These are phyloP conservation scores for Halictus ligatus DNA, from an alignment of 2,888 invertebrate species.

Conservation along the genomic window DNA sequence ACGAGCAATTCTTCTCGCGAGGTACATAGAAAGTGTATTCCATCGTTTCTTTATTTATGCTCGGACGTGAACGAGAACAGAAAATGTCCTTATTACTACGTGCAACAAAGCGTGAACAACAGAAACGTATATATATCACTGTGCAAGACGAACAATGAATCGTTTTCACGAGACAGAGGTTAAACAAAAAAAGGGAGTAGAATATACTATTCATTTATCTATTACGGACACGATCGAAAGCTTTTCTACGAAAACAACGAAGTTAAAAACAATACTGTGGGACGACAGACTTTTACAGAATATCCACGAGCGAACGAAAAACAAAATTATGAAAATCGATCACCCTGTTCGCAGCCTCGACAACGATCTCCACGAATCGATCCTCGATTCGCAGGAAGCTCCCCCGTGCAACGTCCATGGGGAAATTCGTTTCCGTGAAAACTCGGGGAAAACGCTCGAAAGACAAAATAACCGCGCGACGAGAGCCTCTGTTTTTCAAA, in stretches of 20 bases:
- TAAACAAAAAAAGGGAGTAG: neutral
- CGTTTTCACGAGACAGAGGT: neutral
- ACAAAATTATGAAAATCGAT: neutral
- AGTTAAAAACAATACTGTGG: no score
- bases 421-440: neutral
- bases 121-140: no score
- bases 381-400: neutral
- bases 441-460: neutral
- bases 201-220: neutral
- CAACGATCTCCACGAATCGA: slow-evolving; percentile 4
- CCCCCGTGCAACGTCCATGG: neutral
- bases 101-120: no score
- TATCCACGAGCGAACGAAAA: neutral
- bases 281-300: neutral
- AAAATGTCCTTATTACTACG: no score
- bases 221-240: neutral
- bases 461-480: neutral
- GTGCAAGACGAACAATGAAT: neutral
- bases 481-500: no score
- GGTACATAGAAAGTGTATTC: no score
- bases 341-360: neutral
- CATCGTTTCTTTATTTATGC: no score
- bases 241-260: neutral
- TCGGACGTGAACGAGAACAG: no score
- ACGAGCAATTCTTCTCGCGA: no score